Percentiles rank a stretch among this genome's conserved stretches.
phyloP scores from a whole-genome alignment of 1,140 invertebrate species.

The Pseudomyrmex dendroicus region DNA sequence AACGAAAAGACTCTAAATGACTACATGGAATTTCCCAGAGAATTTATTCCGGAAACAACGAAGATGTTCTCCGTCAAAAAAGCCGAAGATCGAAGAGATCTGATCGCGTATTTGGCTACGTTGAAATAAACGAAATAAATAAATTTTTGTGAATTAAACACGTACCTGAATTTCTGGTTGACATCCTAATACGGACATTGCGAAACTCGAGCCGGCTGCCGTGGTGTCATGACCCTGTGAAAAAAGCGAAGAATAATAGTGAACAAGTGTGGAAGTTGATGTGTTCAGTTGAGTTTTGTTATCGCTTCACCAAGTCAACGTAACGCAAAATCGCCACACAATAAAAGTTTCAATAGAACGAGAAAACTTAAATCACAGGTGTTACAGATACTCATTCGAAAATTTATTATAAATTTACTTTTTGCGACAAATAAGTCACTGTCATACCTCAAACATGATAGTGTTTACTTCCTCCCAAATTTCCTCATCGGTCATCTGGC shows the following conservation, averaged over 20 bases:
- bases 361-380: background rate
- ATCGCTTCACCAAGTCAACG: no score
- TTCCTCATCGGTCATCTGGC: constrained; percentile 89
- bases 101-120: constrained; percentile 95
- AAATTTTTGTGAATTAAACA: background rate
- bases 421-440: background rate
- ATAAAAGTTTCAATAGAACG: no score
- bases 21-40: constrained; percentile 98
- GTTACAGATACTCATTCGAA: background rate
- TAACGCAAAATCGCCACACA: no score
- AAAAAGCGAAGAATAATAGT: constrained; percentile 9
- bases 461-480: constrained; percentile 95
- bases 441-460: constrained; percentile 93
- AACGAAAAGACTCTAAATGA: constrained; percentile 94
- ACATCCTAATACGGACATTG: constrained; percentile 90
- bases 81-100: constrained; percentile 93
- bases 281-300: no score
- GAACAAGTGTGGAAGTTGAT: background rate
- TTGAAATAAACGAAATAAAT: constrained; percentile 87
- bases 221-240: constrained; percentile 95
- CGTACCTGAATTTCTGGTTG: constrained; percentile 87
- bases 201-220: constrained; percentile 92
- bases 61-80: constrained; percentile 99
- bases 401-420: constrained; percentile 39
- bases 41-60: constrained; percentile 98